phyloP scores from a whole-genome alignment of 2,888 invertebrate species.

The Itoplectis maculator region DNA sequence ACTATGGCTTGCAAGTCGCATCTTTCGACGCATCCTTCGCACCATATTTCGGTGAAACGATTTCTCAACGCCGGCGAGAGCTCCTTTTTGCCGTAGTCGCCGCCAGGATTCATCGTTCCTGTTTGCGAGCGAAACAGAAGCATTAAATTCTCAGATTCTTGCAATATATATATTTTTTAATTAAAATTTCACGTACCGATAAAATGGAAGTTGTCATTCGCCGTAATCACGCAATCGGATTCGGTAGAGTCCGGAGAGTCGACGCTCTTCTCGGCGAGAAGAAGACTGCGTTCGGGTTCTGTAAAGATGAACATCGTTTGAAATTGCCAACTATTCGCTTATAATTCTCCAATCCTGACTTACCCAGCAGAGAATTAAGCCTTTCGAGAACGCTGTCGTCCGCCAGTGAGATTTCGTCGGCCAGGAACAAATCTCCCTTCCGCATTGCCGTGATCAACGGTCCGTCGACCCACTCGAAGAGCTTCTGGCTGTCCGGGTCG shows the following conservation, averaged over 20 bases:
- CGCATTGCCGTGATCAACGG: conserved; percentile 96
- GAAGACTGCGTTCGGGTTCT: conserved; percentile 96
- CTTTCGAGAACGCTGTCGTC: conserved; percentile 99
- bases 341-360: conserved; percentile 52
- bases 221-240: conserved; percentile 87
- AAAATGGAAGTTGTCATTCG: conserved; percentile 92
- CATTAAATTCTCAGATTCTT: background rate
- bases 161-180: no score
- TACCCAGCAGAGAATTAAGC: conserved; percentile 95
- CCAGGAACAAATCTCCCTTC: conserved; percentile 94
- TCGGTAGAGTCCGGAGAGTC: conserved; percentile 84
- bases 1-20: conserved; percentile 93
- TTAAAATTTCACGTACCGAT: conserved; percentile 85
- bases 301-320: conserved; percentile 59
- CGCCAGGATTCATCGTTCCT: conserved; percentile 99
- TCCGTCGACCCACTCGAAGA: conserved; percentile 99
- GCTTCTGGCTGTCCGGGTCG: conserved; percentile 85
- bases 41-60: conserved; percentile 99
- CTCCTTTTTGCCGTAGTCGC: conserved; percentile 99
- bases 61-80: conserved; percentile 98
- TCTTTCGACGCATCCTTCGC: conserved; percentile 90
- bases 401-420: conserved; percentile 99
- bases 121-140: background rate
- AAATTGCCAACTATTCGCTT: background rate
- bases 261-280: conserved; percentile 96